Percentiles rank a stretch among this genome's conserved stretches.
Evolutionary conservation across 2,888 invertebrate species (phyloP).

Genomic region (Euplexia lucipara): DNA sequence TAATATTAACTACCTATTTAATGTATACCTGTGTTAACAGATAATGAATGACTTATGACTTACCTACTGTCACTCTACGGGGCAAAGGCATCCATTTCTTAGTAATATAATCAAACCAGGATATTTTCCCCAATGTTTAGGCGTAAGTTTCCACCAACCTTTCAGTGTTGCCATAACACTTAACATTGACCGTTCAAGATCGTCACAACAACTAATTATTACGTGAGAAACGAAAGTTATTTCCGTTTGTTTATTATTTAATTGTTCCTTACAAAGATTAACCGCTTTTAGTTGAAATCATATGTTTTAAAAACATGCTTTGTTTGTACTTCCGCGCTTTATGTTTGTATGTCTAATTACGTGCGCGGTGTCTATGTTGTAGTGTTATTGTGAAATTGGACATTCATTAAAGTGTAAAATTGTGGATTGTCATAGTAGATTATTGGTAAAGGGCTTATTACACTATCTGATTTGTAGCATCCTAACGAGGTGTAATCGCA

Average conservation of each 20-base stretch:
- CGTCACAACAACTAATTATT: conserved; percentile 50
- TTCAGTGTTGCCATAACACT: conserved; percentile 33
- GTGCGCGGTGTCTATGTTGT: conserved; percentile 46
- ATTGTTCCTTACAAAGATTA: conserved; percentile 63
- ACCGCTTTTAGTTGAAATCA: conserved; percentile 68
- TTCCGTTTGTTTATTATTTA: conserved; percentile 48
- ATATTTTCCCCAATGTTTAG: conserved; percentile 35
- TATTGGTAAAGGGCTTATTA: no score
- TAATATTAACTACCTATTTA: no score
- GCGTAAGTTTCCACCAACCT: conserved; percentile 8
- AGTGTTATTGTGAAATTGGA: conserved; percentile 13
- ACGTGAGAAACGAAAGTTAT: conserved; percentile 52
- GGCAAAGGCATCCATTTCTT: no score
- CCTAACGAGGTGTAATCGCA: no score
- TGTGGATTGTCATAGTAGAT: no score
- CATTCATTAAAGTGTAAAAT: neutral
- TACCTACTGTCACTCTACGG: no score
- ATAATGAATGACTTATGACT: no score
- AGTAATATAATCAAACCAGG: neutral
- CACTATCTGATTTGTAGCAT: no score
- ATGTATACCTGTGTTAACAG: no score
- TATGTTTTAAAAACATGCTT: conserved; percentile 61
- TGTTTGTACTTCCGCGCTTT: conserved; percentile 72
- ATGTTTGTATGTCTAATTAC: conserved; percentile 72
- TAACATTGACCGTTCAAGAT: conserved; percentile 34